A percentile compares a stretch with the other conserved stretches of the same genome.
Evolutionary conservation across 2,888 invertebrate genomes (phyloP).

Genomic region (Atrina japonica): DNA sequence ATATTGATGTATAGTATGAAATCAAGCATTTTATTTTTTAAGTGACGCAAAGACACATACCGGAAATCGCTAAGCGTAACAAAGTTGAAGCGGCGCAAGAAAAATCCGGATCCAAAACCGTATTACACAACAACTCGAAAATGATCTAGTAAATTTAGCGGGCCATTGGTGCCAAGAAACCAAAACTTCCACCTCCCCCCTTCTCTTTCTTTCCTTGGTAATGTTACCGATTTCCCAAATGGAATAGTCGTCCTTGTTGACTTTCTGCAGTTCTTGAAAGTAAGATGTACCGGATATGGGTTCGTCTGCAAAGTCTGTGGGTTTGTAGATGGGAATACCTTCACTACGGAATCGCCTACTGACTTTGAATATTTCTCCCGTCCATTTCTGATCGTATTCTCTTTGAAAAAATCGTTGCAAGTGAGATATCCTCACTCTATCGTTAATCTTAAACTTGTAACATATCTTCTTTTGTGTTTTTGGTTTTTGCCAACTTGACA

Average conservation of each 20-base stretch:
- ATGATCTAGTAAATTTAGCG: conserved; percentile 25
- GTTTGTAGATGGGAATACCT: conserved; percentile 30
- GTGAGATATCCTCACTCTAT: conserved; percentile 39
- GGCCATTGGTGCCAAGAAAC: conserved; percentile 40
- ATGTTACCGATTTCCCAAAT: conserved; percentile 25
- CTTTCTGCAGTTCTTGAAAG: conserved; percentile 30
- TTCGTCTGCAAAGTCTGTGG: conserved; percentile 29
- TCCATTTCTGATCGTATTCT: no score
- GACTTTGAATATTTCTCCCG: conserved; percentile 34
- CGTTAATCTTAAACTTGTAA: conserved; percentile 33
- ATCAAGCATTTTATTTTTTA: no score
- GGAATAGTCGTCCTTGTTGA: conserved; percentile 16
- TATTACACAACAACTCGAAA: no score
- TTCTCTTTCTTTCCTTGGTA: conserved; percentile 17
- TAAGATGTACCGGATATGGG: conserved; percentile 26
- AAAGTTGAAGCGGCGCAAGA: no score
- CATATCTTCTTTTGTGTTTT: conserved; percentile 6
- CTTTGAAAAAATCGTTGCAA: conserved; percentile 32
- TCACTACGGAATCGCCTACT: conserved; percentile 25
- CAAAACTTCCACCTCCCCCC: conserved; percentile 31
- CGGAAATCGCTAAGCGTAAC: no score
- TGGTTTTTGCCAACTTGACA: conserved; percentile 1
- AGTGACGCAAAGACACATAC: no score
- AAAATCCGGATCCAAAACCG: no score
- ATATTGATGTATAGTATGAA: no score